Evolutionary conservation across 1,140 invertebrate genomes (phyloP), one percentile per base, ranked within the genome.

Genomic region (Brevipalpus yothersi): DNA sequence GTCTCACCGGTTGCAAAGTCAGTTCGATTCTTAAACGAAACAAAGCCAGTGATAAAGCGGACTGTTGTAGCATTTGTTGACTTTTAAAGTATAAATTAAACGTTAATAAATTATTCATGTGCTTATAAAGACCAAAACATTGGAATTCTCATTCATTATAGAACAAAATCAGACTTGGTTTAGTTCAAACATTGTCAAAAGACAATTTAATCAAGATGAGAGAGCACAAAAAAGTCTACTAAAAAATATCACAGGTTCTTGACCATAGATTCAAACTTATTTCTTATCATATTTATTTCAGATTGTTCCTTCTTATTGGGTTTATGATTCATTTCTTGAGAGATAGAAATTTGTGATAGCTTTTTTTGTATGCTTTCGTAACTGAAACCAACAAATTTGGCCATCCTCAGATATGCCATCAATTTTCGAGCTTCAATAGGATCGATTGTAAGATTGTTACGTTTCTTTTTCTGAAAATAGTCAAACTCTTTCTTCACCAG

Each of bases 1-100:
- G 23, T 41, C 53, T 40, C 21, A 5, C 19, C 15, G 39, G 53
- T 41, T 40, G 39, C 12, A 55, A 31, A 55, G n/a, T 55, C 15
- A 31, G 40, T 13, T 31, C 40, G 10, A 15, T 55, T 40, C 23
- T 55, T 12, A 55, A 55, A 39, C 53, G 53, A 39, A 55, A 41
- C 21, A 55, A 55, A 39, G n/a, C 31, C 31, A 31, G n/a, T 55
- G 53, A 55, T 10, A 55, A 41, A 39, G 40, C 23, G 3, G 53
- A 55, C 39, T 55, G 53, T 39, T 55, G 53, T 21, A 55, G 40
- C n/a, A 55, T 55, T 55, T 55, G 53, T 21, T 55, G 40, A 55
- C 49, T 31, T 31, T 31, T 31, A 31, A 31, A 31, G 31, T 31
- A 31, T 31, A 31, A 31, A 31, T 31, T 31, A 31, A 2, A 31